Evolutionary conservation across 1,140 invertebrate species (phyloP).

Genomic region (Pteromalus puparum): DNA sequence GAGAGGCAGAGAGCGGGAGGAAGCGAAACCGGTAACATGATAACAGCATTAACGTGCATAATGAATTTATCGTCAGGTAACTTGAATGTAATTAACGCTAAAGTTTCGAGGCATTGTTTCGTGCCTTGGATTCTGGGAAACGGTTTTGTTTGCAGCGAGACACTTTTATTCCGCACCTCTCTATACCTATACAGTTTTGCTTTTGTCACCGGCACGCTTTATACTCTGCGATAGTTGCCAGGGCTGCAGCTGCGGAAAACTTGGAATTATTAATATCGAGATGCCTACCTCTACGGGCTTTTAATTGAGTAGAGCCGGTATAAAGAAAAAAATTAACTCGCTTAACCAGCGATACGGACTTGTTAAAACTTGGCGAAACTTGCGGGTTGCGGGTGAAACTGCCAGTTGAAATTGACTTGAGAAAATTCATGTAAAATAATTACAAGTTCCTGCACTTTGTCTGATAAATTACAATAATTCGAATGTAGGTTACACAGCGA

Average conservation of each 20-base stretch:
- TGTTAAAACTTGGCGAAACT: background rate
- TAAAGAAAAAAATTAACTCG: background rate
- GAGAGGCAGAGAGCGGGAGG: background rate
- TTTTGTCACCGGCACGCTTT: background rate
- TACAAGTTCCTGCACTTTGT: no score
- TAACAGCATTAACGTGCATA: conserved; percentile 52
- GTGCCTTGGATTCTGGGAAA: background rate
- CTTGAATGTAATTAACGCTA: conserved; percentile 47
- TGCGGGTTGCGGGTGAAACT: no score
- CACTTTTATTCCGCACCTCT: background rate
- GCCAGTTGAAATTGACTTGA: background rate
- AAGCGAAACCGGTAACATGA: conserved; percentile 40
- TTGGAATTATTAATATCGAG: background rate
- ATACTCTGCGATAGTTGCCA: no score
- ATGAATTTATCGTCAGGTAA: conserved; percentile 51
- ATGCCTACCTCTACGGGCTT: background rate
- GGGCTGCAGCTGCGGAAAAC: background rate
- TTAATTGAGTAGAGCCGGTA: background rate
- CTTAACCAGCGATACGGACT: background rate
- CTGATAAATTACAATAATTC: no score
- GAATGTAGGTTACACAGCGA: no score
- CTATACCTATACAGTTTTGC: background rate
- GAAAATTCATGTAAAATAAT: background rate
- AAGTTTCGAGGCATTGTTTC: conserved; percentile 44
- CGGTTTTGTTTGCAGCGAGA: background rate